These are phyloP conservation scores for Phenganax stokvisi DNA, from an alignment of 92 coral and sea anemone genomes.

Conservation along the genomic window DNA sequence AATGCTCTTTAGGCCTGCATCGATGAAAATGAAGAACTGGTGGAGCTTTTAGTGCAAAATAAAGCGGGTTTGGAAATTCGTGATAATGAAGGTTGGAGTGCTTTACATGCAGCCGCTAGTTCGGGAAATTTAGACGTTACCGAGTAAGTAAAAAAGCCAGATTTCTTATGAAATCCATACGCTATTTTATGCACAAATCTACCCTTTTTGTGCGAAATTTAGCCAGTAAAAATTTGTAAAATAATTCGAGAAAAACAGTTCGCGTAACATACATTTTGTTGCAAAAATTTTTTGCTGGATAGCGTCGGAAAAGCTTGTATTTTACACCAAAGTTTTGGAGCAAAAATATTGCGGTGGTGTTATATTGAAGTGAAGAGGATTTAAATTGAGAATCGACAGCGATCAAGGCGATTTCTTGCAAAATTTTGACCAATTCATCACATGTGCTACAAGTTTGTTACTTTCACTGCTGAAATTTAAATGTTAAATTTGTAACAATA, in stretches of 20 bases:
- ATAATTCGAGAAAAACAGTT: no score
- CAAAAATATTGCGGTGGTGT: not conserved
- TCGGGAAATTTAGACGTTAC: conserved; percentile 97
- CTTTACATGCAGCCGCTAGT: conserved; percentile 97
- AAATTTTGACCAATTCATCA: not conserved
- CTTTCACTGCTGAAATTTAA: not conserved
- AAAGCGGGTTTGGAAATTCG: conserved; percentile 88
- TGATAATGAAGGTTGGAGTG: conserved; percentile 98
- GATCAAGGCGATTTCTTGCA: not conserved
- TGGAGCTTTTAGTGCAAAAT: conserved; percentile 70
- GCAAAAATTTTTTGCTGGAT: no score
- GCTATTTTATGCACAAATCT: no score
- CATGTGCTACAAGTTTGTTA: not conserved
- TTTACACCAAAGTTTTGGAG: not conserved
- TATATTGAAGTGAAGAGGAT: not conserved
- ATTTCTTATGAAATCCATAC: conserved; percentile 44
- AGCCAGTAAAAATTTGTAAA: no score
- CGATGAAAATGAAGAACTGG: conserved; percentile 85
- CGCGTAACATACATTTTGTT: no score
- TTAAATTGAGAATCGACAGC: not conserved
- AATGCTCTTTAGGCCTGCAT: conserved; percentile 79
- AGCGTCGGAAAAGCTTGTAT: not conserved
- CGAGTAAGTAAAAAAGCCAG: conserved; percentile 61
- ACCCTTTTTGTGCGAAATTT: no score
- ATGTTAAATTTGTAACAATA: conserved; percentile 5